phyloP scores from a whole-genome alignment of 2,113 vertebrate genomes.

The Paramormyrops kingsleyae region DNA sequence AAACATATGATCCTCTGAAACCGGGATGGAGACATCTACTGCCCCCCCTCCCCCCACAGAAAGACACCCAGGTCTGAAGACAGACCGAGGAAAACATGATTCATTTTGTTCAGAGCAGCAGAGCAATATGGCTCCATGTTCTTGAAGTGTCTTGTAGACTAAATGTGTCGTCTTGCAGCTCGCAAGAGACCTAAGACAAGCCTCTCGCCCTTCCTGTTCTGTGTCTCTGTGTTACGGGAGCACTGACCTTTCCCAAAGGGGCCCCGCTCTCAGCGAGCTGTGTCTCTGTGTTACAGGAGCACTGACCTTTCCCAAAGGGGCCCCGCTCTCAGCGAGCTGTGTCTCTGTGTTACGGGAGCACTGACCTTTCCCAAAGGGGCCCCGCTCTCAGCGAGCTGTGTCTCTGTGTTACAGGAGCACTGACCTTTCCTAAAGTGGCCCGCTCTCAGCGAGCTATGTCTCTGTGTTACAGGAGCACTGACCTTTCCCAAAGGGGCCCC shows the following conservation, averaged over 20 bases:
- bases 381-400: no score
- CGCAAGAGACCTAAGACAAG: neutral
- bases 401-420: no score
- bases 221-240: neutral
- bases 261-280: neutral
- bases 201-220: neutral
- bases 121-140: neutral
- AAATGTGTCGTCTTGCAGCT: neutral
- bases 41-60: neutral
- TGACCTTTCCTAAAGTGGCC: no score
- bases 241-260: neutral
- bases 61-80: neutral
- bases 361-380: neutral
- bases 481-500: neutral
- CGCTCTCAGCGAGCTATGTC: no score
- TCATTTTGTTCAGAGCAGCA: neutral
- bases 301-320: neutral
- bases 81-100: neutral
- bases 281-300: neutral
- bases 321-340: neutral
- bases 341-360: neutral
- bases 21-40: neutral
- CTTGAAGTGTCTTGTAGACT: neutral
- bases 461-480: no score
- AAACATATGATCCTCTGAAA: neutral